Conservation (phyloP, 2,888 invertebrate species). For the Hypomecis punctinalis region DNA sequence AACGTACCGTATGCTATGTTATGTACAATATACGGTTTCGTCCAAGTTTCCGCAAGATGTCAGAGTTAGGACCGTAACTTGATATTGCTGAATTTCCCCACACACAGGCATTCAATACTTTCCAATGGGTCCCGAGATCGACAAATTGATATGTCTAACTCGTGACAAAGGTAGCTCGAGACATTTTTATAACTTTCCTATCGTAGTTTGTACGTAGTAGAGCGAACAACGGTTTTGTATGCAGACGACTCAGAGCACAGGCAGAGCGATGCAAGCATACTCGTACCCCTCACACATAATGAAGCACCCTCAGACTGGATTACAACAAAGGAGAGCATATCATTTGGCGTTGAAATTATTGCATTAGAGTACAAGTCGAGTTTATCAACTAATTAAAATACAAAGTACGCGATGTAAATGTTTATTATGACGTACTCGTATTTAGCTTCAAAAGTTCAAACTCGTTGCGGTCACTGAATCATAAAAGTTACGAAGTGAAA, state of each 20-base stretch:
- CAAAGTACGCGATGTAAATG: slow-evolving; percentile 26
- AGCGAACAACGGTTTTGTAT: slow-evolving; percentile 51
- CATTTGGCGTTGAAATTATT: slow-evolving; percentile 35
- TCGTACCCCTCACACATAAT: slow-evolving; percentile 36
- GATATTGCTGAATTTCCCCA: slow-evolving; percentile 34
- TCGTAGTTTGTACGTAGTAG: slow-evolving; percentile 40
- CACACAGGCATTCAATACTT: slow-evolving; percentile 33
- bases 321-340: slow-evolving; percentile 39
- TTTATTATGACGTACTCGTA: slow-evolving; percentile 42
- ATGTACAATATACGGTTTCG: slow-evolving; percentile 17
- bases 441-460: slow-evolving; percentile 37
- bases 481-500: slow-evolving; percentile 49
- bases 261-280: slow-evolving; percentile 45
- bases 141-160: slow-evolving; percentile 45
- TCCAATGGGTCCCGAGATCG: slow-evolving; percentile 32
- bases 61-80: slow-evolving; percentile 34
- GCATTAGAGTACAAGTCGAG: slow-evolving; percentile 27
- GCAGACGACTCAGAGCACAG: slow-evolving; percentile 59
- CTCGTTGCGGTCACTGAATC: slow-evolving; percentile 43
- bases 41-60: slow-evolving; percentile 33
- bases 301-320: slow-evolving; percentile 25
- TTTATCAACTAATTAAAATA: slow-evolving; percentile 33
- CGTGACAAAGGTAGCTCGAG: slow-evolving; percentile 32
- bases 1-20: background rate
- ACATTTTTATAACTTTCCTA: slow-evolving; percentile 46